Evolutionary conservation across 2,113 vertebrate genomes (phyloP).

Genomic region (Tenebrosternarchus preto): DNA sequence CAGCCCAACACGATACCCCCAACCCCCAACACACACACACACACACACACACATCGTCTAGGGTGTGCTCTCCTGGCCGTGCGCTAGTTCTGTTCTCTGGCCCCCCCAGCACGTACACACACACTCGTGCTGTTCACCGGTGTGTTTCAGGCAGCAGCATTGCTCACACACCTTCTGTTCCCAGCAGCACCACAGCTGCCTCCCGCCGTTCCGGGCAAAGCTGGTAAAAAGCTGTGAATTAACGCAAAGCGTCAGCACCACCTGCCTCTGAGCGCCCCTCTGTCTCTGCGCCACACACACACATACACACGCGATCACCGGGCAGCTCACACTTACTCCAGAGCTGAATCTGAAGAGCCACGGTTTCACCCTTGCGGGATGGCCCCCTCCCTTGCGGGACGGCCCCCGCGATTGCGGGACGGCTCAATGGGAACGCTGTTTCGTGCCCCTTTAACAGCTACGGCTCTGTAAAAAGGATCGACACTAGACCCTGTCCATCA

Average conservation of each 20-base stretch:
- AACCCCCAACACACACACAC: not conserved
- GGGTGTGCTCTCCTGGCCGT: not conserved
- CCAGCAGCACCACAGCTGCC: slow-evolving; percentile 35
- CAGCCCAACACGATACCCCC: not conserved
- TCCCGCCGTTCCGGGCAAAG: slow-evolving; percentile 48
- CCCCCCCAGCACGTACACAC: not conserved
- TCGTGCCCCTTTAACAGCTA: no score
- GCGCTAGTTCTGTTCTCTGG: no score
- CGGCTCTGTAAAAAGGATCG: no score
- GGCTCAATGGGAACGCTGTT: no score
- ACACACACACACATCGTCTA: not conserved
- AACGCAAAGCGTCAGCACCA: slow-evolving; percentile 52
- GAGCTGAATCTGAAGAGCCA: no score
- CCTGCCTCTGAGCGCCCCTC: slow-evolving; percentile 45
- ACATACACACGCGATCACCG: not conserved
- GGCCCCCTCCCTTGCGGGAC: no score
- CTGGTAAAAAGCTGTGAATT: slow-evolving; percentile 56
- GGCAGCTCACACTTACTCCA: slow-evolving; percentile 13
- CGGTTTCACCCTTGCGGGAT: no score
- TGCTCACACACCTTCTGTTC: slow-evolving; percentile 53
- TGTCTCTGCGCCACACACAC: not conserved
- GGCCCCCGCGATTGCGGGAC: no score
- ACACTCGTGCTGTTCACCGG: slow-evolving; percentile 31
- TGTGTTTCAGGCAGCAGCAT: slow-evolving; percentile 33
- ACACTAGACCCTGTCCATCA: no score